These are phyloP conservation scores for Lasioglossum vierecki DNA, from an alignment of 2,888 invertebrate genomes.

Conservation along the genomic window DNA sequence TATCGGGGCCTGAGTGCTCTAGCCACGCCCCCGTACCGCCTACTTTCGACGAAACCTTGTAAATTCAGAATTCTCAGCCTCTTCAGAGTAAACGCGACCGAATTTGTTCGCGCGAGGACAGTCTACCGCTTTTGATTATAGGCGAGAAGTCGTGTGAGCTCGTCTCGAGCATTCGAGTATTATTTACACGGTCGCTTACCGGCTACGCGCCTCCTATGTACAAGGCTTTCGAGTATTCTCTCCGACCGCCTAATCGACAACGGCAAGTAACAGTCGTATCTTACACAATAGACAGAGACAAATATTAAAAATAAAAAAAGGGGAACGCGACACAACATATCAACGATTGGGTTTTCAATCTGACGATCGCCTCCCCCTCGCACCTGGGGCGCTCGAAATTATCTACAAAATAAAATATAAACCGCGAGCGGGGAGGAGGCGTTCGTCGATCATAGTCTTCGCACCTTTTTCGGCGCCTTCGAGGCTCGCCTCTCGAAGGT, in stretches of 20 bases:
- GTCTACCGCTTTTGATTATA: constrained; percentile 74
- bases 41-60: not conserved
- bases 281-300: constrained; percentile 31
- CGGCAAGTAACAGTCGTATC: constrained; percentile 48
- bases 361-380: constrained; percentile 49
- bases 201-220: constrained; percentile 65
- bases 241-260: constrained; percentile 32
- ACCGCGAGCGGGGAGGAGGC: constrained; percentile 38
- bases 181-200: constrained; percentile 75
- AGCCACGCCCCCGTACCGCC: not conserved
- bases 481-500: constrained; percentile 40
- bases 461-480: constrained; percentile 50
- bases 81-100: not conserved
- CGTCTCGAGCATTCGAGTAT: constrained; percentile 36
- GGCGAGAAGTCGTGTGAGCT: constrained; percentile 48
- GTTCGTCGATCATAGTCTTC: constrained; percentile 46
- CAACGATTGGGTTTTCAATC: not conserved
- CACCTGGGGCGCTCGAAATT: constrained; percentile 1
- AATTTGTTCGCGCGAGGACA: constrained; percentile 43
- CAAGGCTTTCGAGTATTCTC: constrained; percentile 57
- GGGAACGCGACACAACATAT: not conserved
- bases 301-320: not conserved
- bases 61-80: not conserved
- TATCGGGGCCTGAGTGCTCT: not conserved
- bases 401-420: constrained; percentile 45